These are phyloP conservation scores for Abrostola tripartita DNA, from an alignment of 2,888 invertebrate species.

Conservation along the genomic window DNA sequence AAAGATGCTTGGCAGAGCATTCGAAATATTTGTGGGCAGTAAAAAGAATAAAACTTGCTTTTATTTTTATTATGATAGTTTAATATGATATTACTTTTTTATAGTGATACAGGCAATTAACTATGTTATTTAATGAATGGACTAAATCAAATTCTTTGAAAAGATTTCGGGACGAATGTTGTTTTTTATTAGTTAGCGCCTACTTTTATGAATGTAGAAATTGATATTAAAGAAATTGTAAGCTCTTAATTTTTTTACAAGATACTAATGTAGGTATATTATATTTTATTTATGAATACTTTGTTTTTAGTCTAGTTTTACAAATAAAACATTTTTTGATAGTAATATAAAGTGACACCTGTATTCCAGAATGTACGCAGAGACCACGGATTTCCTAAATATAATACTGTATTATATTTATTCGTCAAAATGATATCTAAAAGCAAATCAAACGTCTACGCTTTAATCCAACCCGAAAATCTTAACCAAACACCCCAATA, in stretches of 20 bases:
- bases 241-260: not conserved
- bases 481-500: constrained; percentile 43
- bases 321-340: too few relatives aligned
- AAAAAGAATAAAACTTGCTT: constrained; percentile 27
- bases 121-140: constrained; percentile 28
- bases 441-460: constrained; percentile 35
- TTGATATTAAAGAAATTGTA: constrained; percentile 1
- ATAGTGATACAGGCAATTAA: constrained; percentile 17
- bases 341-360: too few relatives aligned
- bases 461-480: constrained; percentile 33
- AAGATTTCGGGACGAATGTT: constrained; percentile 5
- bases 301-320: too few relatives aligned
- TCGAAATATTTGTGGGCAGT: constrained; percentile 37
- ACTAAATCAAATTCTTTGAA: constrained; percentile 24
- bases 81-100: constrained; percentile 36
- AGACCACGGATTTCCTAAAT: too few relatives aligned
- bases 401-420: not conserved
- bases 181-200: not conserved
- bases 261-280: not conserved
- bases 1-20: constrained; percentile 39
- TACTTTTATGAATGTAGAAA: constrained; percentile 6
- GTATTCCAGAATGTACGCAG: too few relatives aligned
- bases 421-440: constrained; percentile 15
- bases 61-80: constrained; percentile 51
- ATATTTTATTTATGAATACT: constrained; percentile 1